A percentile compares a stretch with the other conserved stretches of the same genome.
Conservation (phyloP, 1,140 invertebrate species). For the Eupristina koningsbergeri region DNA sequence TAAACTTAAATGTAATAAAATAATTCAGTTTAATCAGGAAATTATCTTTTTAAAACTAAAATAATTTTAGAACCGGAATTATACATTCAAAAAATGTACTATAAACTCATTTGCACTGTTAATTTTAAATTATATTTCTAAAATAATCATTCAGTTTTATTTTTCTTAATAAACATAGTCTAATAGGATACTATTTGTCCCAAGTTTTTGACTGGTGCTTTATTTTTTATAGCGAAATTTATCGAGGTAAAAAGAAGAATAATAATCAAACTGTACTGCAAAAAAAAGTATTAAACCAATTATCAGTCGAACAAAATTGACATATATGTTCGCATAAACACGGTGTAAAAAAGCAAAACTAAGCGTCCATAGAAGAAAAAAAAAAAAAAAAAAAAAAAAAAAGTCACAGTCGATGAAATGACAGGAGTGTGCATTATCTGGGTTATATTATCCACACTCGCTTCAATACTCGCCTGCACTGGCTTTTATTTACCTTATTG, state of each 20-base stretch:
- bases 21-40: no score
- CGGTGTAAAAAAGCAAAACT: neutral
- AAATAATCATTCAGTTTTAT: neutral
- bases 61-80: no score
- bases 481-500: constrained; percentile 83
- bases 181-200: neutral
- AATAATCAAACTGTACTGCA: neutral
- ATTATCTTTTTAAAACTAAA: no score
- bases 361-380: neutral
- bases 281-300: neutral
- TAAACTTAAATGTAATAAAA: no score
- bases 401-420: constrained; percentile 59
- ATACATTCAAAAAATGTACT: no score
- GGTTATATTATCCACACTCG: constrained; percentile 77
- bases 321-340: neutral
- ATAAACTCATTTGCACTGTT: no score
- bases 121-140: no score
- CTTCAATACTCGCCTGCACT: constrained; percentile 77
- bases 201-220: neutral
- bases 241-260: neutral
- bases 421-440: constrained; percentile 78
- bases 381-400: neutral
- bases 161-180: neutral
- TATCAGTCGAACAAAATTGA: neutral
- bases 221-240: neutral